These are phyloP conservation scores for Melanocharis versteri DNA, from an alignment of 2,113 vertebrate species.

Conservation along the genomic window DNA sequence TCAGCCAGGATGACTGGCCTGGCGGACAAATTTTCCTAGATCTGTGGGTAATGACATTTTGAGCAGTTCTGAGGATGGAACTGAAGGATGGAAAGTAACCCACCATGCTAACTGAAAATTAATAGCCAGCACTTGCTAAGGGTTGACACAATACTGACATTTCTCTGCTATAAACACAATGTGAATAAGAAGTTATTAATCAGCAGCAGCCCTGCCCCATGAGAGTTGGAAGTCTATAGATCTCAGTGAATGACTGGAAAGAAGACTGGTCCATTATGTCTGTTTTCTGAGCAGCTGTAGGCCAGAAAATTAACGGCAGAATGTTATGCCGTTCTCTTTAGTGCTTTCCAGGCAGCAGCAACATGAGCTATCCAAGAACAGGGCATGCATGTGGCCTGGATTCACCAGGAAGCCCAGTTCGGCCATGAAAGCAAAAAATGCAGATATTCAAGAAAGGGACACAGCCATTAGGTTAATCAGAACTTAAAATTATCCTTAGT, in stretches of 20 bases:
- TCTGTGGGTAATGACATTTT: constrained; percentile 39
- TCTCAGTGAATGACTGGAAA: constrained; percentile 32
- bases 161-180: neutral
- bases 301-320: constrained; percentile 58
- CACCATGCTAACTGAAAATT: neutral
- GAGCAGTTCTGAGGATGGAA: too few relatives aligned
- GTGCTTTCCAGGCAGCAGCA: constrained; percentile 24
- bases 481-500: neutral
- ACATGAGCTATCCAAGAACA: neutral
- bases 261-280: neutral
- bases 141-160: neutral
- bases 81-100: neutral
- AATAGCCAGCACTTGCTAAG: neutral
- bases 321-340: constrained; percentile 1
- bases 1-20: neutral
- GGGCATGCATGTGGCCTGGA: neutral
- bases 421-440: neutral
- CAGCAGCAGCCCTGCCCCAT: constrained; percentile 15
- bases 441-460: neutral
- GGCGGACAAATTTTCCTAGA: neutral
- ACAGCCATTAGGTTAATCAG: neutral
- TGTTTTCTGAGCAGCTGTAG: constrained; percentile 22
- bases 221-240: constrained; percentile 25
- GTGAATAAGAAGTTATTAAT: constrained; percentile 36
- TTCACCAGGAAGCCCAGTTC: constrained; percentile 12